Evolutionary conservation across 2,113 vertebrate genomes (phyloP).

Genomic region (Cyprinodon brontotheroides): DNA sequence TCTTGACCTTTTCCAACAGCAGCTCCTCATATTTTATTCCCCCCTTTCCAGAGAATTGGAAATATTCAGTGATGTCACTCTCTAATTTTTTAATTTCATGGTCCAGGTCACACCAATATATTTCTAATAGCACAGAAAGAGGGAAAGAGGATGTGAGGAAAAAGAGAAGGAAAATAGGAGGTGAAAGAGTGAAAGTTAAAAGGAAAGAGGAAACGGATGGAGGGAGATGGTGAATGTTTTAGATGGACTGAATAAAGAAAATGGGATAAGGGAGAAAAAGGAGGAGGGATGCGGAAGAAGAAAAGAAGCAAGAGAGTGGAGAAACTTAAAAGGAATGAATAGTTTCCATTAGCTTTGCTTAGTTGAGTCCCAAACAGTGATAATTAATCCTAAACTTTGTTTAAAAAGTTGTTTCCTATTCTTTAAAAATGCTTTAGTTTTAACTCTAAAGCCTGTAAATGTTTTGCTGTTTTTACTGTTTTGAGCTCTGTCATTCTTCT

Average conservation of each 20-base stretch:
- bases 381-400: constrained; percentile 74
- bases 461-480: constrained; percentile 2
- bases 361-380: constrained; percentile 61
- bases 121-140: constrained; percentile 61
- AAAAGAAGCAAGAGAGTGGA: constrained; percentile 4
- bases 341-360: constrained; percentile 67
- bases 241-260: constrained; percentile 15
- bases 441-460: constrained; percentile 7
- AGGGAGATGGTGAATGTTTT: constrained; percentile 12
- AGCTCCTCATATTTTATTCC: constrained; percentile 31
- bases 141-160: constrained; percentile 12
- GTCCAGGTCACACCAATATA: constrained; percentile 76
- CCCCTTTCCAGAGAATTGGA: constrained; percentile 60
- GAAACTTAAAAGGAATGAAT: constrained; percentile 42
- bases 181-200: background rate
- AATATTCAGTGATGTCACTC: constrained; percentile 79
- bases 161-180: background rate
- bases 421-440: background rate
- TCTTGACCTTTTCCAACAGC: constrained; percentile 43
- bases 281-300: constrained; percentile 2
- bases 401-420: constrained; percentile 44
- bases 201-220: constrained; percentile 14
- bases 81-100: constrained; percentile 84
- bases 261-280: constrained; percentile 4
- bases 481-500: constrained; percentile 13